A percentile compares a stretch with the other conserved stretches of the same genome.
These are phyloP conservation scores for Parauchenoglanis punctatus DNA, from an alignment of 2,797 vertebrate species.

Conservation along the genomic window DNA sequence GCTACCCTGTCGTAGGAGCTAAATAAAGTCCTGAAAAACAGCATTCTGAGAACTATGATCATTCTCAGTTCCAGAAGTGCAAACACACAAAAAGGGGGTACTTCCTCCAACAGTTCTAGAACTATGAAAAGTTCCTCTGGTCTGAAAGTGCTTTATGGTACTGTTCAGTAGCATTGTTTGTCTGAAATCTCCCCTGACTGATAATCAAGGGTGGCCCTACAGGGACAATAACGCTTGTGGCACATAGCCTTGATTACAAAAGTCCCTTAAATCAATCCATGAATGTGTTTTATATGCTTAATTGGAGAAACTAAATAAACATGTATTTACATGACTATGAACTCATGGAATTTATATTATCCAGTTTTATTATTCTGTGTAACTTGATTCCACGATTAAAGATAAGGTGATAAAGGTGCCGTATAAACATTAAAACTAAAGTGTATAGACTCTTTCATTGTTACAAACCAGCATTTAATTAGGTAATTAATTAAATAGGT, in stretches of 20 bases:
- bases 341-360: background rate
- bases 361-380: background rate
- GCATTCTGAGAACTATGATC: too few species aligned
- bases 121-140: too few species aligned
- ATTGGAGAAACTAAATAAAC: background rate
- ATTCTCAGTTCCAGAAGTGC: too few species aligned
- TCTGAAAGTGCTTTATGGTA: too few species aligned
- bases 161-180: background rate
- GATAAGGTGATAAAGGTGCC: background rate
- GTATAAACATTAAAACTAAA: background rate
- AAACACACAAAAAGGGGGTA: too few species aligned
- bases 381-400: too few species aligned
- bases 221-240: background rate
- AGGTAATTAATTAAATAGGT: background rate
- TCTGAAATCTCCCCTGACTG: background rate
- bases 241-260: background rate
- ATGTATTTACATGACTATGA: background rate
- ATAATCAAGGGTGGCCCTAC: background rate
- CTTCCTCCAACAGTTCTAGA: too few species aligned
- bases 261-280: background rate
- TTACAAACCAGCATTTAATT: background rate
- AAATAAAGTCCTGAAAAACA: too few species aligned
- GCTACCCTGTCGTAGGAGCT: too few species aligned
- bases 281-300: background rate
- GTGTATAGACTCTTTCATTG: background rate